Percentiles rank a stretch among this genome's conserved stretches.
phyloP scores from a whole-genome alignment of 2,888 invertebrate genomes.

The Chalcis sispes region DNA sequence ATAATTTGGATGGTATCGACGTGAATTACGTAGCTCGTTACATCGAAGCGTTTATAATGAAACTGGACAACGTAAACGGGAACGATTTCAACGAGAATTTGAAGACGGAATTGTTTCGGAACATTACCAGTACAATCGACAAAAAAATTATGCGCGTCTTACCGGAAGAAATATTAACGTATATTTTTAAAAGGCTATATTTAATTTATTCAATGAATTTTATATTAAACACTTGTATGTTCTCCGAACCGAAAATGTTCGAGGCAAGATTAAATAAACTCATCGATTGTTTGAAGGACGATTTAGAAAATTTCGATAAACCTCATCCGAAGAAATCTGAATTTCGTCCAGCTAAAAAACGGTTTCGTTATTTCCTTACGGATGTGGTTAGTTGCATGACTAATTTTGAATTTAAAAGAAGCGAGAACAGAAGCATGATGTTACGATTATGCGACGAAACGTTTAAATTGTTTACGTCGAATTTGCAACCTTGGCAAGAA shows the following conservation, averaged over 20 bases:
- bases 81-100: no score
- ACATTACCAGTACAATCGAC: not conserved
- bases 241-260: slow-evolving; percentile 11
- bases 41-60: not conserved
- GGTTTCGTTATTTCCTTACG: not conserved
- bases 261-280: slow-evolving; percentile 17
- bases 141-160: not conserved
- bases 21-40: not conserved
- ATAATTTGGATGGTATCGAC: slow-evolving; percentile 46
- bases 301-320: not conserved
- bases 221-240: slow-evolving; percentile 4
- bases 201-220: not conserved
- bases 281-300: not conserved
- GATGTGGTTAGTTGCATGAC: not conserved
- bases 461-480: not conserved
- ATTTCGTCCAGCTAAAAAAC: slow-evolving; percentile 1
- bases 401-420: not conserved
- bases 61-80: no score
- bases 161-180: not conserved
- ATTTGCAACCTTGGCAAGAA: slow-evolving; percentile 12
- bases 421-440: not conserved
- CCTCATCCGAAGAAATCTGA: not conserved
- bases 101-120: not conserved
- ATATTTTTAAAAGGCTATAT: slow-evolving; percentile 11
- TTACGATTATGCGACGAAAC: not conserved